Base-by-base conservation (phyloP, 2,888 invertebrate species). In the Erpobdella octoculata region DNA sequence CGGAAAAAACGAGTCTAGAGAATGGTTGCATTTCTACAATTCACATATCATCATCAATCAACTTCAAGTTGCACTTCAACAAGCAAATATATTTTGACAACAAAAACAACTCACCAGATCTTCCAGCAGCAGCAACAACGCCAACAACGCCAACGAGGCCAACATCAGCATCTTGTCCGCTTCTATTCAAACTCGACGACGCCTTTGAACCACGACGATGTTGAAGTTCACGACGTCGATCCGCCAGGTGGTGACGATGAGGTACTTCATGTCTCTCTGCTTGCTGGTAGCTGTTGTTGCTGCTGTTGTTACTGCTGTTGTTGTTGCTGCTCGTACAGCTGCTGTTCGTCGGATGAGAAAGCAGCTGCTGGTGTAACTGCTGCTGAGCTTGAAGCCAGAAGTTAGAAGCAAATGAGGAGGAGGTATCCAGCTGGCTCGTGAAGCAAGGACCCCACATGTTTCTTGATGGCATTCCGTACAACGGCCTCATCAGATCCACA, bases 291-390 rank as follows among this genome's bases (percentile, higher is more conserved):
- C 53, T 28, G 15, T 28, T 53, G 8, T 53, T 53, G 53, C 28
- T 53, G 53, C 28, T 53, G 53, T 53, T 53, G 53, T 53, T 53
- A 28, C 28, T 53, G 53, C 28, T 53, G 41, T 41, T 41, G 41
- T 41, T 41, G 41, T 41, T 41, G 41, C 18, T 41, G 41, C 41
- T 41, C 9, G 9, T 41, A 18, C 41, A 9, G 15, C 21, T 53
- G 21, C 53, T 53, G 53, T 53, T 53, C 21, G 21, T 21, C 21
- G 53, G 28, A 28, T 12, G 12, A 1, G 53, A 53, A 12, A 21
- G 53, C 12, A 25, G 48, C 25, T 48, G 48, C 12, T 48, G 48
- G 18, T 48, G 48, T 48, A 21, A 25, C 12, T 48, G 48, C 48
- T 48, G 48, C 48, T 48, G 48, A 21, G n/a, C n/a, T n/a, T n/a